A percentile compares a stretch with the other conserved stretches of the same genome.
Conservation (phyloP, 2,113 vertebrate genomes). For the Sciurus niger region DNA sequence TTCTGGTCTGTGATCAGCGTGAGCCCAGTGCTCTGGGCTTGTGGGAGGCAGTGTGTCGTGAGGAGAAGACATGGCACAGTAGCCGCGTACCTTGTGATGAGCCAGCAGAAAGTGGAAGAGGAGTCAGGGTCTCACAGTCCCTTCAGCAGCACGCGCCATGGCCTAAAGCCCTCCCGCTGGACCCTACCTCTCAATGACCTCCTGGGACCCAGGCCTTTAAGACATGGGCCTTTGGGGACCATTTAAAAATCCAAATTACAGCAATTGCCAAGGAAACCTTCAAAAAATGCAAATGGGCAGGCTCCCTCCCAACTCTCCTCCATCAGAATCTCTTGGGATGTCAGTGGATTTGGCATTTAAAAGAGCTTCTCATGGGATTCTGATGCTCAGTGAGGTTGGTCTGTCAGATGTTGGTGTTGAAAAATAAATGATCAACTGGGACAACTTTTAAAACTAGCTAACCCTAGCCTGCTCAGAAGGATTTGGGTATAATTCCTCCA, state of each 20-base stretch:
- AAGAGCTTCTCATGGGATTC: not conserved
- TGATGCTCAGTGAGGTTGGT: not conserved
- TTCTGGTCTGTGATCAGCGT: not conserved
- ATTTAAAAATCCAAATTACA: not conserved
- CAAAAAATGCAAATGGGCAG: not conserved
- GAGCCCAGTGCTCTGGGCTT: not conserved
- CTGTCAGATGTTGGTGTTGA: not conserved
- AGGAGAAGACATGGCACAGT: not conserved
- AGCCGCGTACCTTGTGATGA: not conserved
- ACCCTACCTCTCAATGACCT: not conserved
- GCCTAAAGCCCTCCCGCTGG: not conserved
- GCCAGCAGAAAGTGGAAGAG: not conserved
- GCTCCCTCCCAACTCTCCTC: not conserved
- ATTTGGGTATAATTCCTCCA: not conserved
- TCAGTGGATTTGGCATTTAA: not conserved
- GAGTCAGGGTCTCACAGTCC: not conserved
- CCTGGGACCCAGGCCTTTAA: not conserved
- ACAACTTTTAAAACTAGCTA: not conserved
- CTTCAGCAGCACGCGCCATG: rapidly evolving
- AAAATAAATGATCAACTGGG: not conserved
- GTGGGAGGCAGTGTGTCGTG: not conserved
- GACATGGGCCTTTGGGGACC: not conserved
- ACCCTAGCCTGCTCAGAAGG: not conserved
- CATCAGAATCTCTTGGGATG: not conserved
- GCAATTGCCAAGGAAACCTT: not conserved